These are phyloP conservation scores for Anoplophora glabripennis DNA, from an alignment of 1,140 invertebrate genomes.

Conservation along the genomic window DNA sequence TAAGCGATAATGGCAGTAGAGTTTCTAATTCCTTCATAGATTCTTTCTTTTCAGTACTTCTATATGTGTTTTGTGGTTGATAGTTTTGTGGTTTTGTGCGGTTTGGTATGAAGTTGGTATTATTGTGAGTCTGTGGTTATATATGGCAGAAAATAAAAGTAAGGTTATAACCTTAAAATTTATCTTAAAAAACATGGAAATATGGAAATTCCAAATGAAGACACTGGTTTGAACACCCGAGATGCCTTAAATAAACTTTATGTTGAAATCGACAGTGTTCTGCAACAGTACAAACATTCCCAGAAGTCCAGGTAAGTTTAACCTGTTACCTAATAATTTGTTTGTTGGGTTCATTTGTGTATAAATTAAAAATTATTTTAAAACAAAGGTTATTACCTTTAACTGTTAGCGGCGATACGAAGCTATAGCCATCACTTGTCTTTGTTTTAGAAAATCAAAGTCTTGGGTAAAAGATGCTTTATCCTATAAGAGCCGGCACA, in stretches of 20 bases:
- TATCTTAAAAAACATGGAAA: slow-evolving; percentile 18
- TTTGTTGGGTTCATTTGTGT: neutral
- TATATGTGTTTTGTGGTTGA: neutral
- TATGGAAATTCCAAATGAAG: slow-evolving; percentile 32
- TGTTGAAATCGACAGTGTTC: slow-evolving; percentile 50
- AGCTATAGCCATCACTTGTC: neutral
- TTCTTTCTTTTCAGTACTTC: neutral
- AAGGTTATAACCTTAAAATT: slow-evolving; percentile 2
- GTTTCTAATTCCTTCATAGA: no score
- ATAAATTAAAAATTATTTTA: neutral
- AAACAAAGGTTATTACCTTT: neutral
- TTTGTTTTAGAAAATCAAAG: slow-evolving; percentile 49
- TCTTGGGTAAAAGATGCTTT: slow-evolving; percentile 56
- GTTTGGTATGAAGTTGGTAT: neutral
- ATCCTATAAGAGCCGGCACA: slow-evolving; percentile 61
- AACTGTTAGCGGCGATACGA: neutral
- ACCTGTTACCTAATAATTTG: neutral
- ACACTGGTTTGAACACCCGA: slow-evolving; percentile 49
- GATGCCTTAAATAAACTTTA: slow-evolving; percentile 52
- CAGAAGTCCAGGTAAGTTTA: slow-evolving; percentile 43
- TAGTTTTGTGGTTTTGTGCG: neutral
- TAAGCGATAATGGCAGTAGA: no score
- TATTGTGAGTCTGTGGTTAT: neutral
- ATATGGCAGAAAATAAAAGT: no score
- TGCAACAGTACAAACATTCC: slow-evolving; percentile 50